phyloP scores from a whole-genome alignment of 1,140 invertebrate genomes.

The Drosophila quadrilineata region DNA sequence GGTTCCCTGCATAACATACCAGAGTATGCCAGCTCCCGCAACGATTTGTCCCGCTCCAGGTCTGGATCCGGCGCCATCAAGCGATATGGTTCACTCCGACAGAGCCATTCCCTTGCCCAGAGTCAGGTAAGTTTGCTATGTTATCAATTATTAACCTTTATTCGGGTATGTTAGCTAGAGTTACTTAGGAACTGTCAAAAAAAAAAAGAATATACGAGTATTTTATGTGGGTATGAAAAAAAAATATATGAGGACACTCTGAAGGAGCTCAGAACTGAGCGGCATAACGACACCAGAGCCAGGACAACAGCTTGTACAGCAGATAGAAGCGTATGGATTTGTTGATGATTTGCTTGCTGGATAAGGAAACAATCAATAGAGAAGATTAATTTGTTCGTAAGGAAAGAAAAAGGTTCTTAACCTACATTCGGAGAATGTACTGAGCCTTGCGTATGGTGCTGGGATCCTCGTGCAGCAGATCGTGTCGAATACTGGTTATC shows the following conservation, averaged over 20 bases:
- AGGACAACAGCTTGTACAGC: conserved; percentile 57
- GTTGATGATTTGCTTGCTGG: conserved; percentile 50
- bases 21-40: conserved; percentile 78
- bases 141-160: neutral
- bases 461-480: conserved; percentile 54
- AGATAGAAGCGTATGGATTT: conserved; percentile 37
- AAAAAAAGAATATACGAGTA: conserved; percentile 1
- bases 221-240: neutral
- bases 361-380: neutral
- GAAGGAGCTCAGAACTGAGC: neutral
- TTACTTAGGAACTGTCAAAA: neutral
- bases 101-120: conserved; percentile 46
- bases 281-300: conserved; percentile 42
- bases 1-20: conserved; percentile 82
- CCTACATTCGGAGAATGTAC: conserved; percentile 40
- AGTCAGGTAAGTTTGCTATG: conserved; percentile 52
- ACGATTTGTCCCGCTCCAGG: conserved; percentile 67
- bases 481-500: conserved; percentile 53
- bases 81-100: conserved; percentile 72
- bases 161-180: neutral
- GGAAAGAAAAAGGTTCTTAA: neutral
- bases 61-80: conserved; percentile 59
- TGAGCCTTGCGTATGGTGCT: conserved; percentile 27
- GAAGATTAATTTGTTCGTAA: neutral
- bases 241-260: neutral